These are phyloP conservation scores for Omphaloscelis lunosa DNA, from an alignment of 2,888 invertebrate species.

Conservation along the genomic window DNA sequence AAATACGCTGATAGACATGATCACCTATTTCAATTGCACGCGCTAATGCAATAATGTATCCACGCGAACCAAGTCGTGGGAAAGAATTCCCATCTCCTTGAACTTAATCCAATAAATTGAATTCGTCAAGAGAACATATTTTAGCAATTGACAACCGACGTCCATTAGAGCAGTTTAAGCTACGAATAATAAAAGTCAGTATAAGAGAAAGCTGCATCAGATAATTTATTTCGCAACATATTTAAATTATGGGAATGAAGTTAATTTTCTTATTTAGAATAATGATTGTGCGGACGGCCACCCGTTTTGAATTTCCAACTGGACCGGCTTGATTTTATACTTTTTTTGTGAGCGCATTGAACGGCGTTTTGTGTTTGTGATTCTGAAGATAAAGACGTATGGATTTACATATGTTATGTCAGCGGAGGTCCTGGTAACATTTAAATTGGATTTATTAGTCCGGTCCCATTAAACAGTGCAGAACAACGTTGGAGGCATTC, in stretches of 20 bases:
- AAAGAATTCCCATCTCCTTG: conserved; percentile 76
- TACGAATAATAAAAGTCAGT: no score
- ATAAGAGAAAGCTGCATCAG: conserved; percentile 71
- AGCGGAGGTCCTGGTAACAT: conserved; percentile 86
- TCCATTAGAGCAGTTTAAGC: conserved; percentile 82
- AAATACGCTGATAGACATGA: conserved; percentile 64
- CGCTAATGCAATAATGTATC: conserved; percentile 67
- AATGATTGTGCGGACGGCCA: conserved; percentile 87
- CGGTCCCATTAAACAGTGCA: conserved; percentile 81
- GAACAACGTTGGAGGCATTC: conserved; percentile 84
- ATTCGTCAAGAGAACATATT: conserved; percentile 85
- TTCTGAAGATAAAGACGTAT: conserved; percentile 90
- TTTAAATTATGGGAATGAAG: conserved; percentile 90
- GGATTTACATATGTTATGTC: conserved; percentile 90
- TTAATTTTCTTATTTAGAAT: conserved; percentile 90
- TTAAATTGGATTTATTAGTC: conserved; percentile 91
- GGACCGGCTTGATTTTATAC: conserved; percentile 80
- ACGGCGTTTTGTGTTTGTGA: conserved; percentile 87
- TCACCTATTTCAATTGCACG: conserved; percentile 70
- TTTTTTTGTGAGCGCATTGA: conserved; percentile 82
- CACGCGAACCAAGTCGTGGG: conserved; percentile 76
- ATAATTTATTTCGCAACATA: conserved; percentile 75
- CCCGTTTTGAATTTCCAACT: conserved; percentile 86
- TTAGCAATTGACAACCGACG: conserved; percentile 83
- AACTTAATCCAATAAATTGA: conserved; percentile 82